Base-by-base conservation (phyloP, 2,113 vertebrate species). In the Paracanthobrama guichenoti region DNA sequence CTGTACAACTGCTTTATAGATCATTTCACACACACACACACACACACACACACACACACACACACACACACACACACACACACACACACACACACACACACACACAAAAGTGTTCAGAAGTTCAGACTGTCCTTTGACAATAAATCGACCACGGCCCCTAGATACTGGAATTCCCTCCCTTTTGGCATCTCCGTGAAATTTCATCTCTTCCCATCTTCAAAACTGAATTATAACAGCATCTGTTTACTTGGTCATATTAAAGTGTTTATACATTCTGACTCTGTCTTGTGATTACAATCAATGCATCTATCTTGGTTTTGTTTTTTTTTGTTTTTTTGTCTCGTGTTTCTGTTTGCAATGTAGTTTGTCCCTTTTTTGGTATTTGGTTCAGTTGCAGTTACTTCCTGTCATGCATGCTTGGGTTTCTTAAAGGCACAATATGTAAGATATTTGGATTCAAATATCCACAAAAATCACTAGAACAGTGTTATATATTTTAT, bases 211-310 rank as follows among this genome's bases (percentile, higher is more conserved):
- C 35, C 67, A 71, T 57, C 48, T 35, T 57, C 74, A 39, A 69
- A 76, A 76, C 50, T 72, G n/a, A 24, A 46, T 73, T 72, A 72
- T 46, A 46, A 72, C 57, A 10, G 6, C 48, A 57, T 57, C 74
- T n/a, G 50, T 57, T 55, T 22, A 35, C 50, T 76, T 28, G 9
- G 26, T 76, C 24, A 57, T 22, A 55, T 22, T 35, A 10, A 39
- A 57, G 50, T n/a, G 48, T 76, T 76, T 72, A 46, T 39, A 28
- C 5, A 35, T 39, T 39, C 9, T 75, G 18, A 20, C 46, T 50
- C 14, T 35, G 74, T 46, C 69, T 73, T 48, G n/a, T 73, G 42
- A 73, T 14, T 46, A 26, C 20, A 22, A 39, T 57, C 50, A 35
- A 69, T 42, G 18, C 42, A 48, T 11, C n/a, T 16, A 8, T 74